Base-by-base conservation (phyloP, 2,888 invertebrate genomes). In the Platycheirus albimanus region DNA sequence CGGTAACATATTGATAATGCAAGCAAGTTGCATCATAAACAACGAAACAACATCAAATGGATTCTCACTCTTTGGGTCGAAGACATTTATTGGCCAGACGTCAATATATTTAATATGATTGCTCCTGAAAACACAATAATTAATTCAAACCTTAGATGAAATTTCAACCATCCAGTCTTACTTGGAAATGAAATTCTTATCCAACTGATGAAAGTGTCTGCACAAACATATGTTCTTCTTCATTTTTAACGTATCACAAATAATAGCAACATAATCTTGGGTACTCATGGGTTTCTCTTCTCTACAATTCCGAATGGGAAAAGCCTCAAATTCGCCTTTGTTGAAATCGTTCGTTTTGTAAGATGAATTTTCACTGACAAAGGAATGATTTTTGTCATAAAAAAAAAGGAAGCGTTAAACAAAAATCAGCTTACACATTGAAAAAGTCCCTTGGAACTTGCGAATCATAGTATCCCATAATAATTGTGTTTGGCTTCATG, bases 401-500 rank as follows among this genome's bases (percentile, higher is more conserved):
- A n/a, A n/a, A n/a, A n/a, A n/a, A n/a, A n/a, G n/a, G n/a, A 43
- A 10, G 0, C 5, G 20, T 8, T 7, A 41, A 19, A 13, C 13
- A 1, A 15, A 2, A 24, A 28, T 8, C 11, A 19, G 90, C 92
- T 91, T 86, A 95, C 95, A 93, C 93, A 80, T 93, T 92, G 83
- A 98, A 95, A 90, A 97, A 97, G 89, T 98, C 97, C 41, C 92
- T 91, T 0, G 96, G 95, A 0, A 92, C 88, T 28, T 94, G 93
- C 20, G 94, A 93, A 88, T 99, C 99, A 85, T 97, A 94, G 92
- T 98, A 99, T 15, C 99, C 99, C 51, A 99, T 92, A 36, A 99
- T 93, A 75, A 99, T 97, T 0, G 99, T 99, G 89, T 99, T 99
- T 0, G 99, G 99, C 90, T 99, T 99, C 99, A 99, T 99, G 11